Base-by-base conservation (phyloP, 1,140 invertebrate species). In the Orchesella cincta region DNA sequence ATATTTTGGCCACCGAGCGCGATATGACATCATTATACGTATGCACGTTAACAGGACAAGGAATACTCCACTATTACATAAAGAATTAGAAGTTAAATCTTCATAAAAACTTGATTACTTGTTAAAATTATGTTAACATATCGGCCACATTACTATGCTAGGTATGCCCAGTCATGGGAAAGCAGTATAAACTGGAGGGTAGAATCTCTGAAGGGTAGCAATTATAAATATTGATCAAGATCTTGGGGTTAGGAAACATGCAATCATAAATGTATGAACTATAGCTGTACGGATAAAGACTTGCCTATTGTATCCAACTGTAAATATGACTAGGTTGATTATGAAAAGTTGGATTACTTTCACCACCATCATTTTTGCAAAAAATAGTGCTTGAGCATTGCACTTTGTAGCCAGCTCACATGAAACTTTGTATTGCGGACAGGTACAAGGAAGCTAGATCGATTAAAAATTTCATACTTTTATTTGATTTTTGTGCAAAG, bases 351-450 rank as follows among this genome's bases (percentile, higher is more conserved):
- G 52, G 3, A 57, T 26, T 3, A 57, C 52, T 57, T 57, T 57
- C 23, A 57, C 52, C 12, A 26, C 52, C 12, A 57, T 12, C 23
- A 57, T n/a, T 57, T 57, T 57, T n/a, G 8, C 52, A 26, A 57
- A 57, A n/a, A 57, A 57, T n/a, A 57, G 8, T 23, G 12, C 52
- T 23, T 57, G 52, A 12, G 23, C 12, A 26, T 57, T n/a, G 8
- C 52, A 57, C 52, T 57, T 57, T 3, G 14, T 57, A 3, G 52
- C 12, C 3, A 57, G 52, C 23, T 57, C 52, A 12, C 23, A 5
- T 12, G 52, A n/a, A 3, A 57, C 52, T 57, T 57, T 57, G 52
- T 57, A 57, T n/a, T 57, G 52, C 23, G 52, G 52, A 23, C 52
- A 57, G 23, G 52, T 57, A 23, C 52, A 57, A 5, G 52, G 52